These are phyloP conservation scores for Cryptophagus acutangulus DNA, from an alignment of 2,888 invertebrate species.

Conservation along the genomic window DNA sequence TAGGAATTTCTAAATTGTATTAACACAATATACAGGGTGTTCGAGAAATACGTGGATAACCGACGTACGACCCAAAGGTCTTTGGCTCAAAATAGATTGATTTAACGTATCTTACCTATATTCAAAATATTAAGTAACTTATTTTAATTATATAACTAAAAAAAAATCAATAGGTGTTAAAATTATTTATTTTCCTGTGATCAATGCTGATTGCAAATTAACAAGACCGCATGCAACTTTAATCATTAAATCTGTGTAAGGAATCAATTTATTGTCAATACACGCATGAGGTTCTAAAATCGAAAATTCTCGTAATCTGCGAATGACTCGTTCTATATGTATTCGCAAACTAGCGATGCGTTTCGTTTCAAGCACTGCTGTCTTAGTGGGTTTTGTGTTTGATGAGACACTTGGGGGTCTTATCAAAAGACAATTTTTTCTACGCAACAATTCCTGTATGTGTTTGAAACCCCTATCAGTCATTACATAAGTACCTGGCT, in stretches of 20 bases:
- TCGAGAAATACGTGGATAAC: no score
- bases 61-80: no score
- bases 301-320: conserved; percentile 28
- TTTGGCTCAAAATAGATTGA: no score
- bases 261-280: conserved; percentile 21
- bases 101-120: no score
- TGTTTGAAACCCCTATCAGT: conserved; percentile 30
- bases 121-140: no score
- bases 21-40: no score
- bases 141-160: no score
- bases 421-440: conserved; percentile 16
- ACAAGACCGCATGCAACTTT: conserved; percentile 22
- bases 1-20: no score
- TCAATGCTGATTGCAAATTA: conserved; percentile 20
- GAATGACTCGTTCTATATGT: conserved; percentile 35
- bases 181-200: no score
- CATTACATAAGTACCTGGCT: conserved; percentile 17
- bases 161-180: no score
- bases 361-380: conserved; percentile 27
- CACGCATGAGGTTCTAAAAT: conserved; percentile 26
- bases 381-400: no score
- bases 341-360: conserved; percentile 32
- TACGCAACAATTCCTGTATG: conserved; percentile 17
- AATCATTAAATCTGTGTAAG: conserved; percentile 19
- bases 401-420: conserved; percentile 28